These are phyloP conservation scores for Isaurus tuberculatus DNA, from an alignment of 92 coral and sea anemone species.

Conservation along the genomic window DNA sequence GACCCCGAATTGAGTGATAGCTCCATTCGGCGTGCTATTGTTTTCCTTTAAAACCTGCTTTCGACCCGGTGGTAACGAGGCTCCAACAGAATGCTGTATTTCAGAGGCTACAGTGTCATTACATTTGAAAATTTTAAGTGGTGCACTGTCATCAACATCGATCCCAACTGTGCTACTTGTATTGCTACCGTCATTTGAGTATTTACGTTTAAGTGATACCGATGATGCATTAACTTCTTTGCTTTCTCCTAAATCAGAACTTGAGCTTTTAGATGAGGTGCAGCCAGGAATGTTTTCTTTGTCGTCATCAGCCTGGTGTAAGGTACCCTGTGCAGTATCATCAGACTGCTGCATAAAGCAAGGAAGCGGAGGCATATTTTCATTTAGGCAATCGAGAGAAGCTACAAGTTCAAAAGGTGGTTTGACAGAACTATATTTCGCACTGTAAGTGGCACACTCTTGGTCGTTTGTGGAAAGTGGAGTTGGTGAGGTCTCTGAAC, in stretches of 20 bases:
- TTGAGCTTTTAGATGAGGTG: conserved; percentile 15
- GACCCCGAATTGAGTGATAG: neutral
- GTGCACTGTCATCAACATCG: neutral
- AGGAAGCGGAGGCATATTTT: conserved; percentile 27
- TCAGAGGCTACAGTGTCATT: neutral
- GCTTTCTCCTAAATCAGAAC: neutral
- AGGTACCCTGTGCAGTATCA: neutral
- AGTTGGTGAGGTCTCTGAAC: neutral
- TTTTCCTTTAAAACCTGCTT: conserved; percentile 24
- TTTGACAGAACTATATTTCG: neutral
- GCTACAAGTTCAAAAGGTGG: neutral
- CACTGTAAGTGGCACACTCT: neutral
- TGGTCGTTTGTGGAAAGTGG: neutral
- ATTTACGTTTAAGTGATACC: conserved; percentile 19
- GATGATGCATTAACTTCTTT: neutral
- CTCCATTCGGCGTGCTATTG: neutral
- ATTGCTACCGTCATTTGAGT: neutral
- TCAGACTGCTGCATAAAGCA: conserved; percentile 18
- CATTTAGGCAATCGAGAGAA: neutral
- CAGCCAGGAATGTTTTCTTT: conserved; percentile 9
- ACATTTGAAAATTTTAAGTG: neutral
- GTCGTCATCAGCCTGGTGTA: neutral
- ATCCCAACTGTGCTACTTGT: neutral
- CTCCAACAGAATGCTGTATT: neutral
- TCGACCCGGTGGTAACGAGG: neutral